phyloP scores from a whole-genome alignment of 2,888 invertebrate genomes.

The Ceramica pisi region DNA sequence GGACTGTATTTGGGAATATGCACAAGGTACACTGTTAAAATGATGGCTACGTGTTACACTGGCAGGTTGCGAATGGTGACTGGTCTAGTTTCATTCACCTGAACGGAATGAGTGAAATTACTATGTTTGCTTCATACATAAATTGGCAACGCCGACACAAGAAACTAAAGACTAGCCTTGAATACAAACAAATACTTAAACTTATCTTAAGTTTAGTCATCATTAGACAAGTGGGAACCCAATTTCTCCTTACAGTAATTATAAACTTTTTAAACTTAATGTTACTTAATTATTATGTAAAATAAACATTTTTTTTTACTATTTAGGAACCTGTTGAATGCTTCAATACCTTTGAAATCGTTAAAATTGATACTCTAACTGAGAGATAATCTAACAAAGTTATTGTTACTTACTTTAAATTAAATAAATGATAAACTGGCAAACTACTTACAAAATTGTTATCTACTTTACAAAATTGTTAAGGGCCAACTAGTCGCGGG shows the following conservation, averaged over 20 bases:
- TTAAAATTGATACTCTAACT: constrained; percentile 7
- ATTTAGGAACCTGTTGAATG: too few relatives aligned
- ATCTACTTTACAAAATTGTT: not conserved
- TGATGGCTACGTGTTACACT: too few relatives aligned
- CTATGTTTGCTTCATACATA: too few relatives aligned
- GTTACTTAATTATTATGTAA: not conserved
- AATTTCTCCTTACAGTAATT: not conserved
- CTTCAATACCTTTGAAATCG: not conserved
- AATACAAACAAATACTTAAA: constrained; percentile 9
- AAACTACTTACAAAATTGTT: not conserved
- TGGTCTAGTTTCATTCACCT: too few relatives aligned
- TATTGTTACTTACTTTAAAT: constrained; percentile 5
- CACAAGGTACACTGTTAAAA: too few relatives aligned
- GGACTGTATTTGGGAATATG: too few relatives aligned
- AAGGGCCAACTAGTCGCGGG: too few relatives aligned
- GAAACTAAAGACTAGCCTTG: not conserved
- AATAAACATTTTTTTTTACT: not conserved
- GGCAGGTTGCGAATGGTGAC: too few relatives aligned
- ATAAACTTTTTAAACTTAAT: too few relatives aligned
- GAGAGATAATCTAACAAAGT: constrained; percentile 8
- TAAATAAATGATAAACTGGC: not conserved
- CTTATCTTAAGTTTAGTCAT: not conserved
- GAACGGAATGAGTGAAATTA: too few relatives aligned
- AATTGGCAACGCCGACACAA: too few relatives aligned
- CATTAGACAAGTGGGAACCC: too few relatives aligned